Evolutionary conservation across 2,113 vertebrate genomes (phyloP).

Genomic region (Sinocyclocheilus grahami): DNA sequence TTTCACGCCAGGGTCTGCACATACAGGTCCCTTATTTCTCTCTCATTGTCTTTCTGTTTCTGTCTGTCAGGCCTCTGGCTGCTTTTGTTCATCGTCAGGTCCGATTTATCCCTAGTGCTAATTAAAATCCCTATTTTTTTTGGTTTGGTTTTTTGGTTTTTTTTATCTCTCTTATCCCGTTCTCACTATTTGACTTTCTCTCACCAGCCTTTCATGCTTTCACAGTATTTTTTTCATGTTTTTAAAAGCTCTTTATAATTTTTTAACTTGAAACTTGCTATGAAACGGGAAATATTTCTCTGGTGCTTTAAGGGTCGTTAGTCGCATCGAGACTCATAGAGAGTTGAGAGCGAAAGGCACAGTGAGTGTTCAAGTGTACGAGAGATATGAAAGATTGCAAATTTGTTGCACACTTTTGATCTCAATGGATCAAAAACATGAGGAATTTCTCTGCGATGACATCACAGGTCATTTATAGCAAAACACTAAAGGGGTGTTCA

Average conservation of each 20-base stretch:
- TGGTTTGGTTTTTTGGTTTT: no score
- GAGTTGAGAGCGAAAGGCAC: conserved; percentile 2
- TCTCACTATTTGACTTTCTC: neutral
- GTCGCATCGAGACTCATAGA: conserved; percentile 66
- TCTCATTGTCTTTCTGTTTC: conserved; percentile 41
- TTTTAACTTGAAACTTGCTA: conserved; percentile 48
- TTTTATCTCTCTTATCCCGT: neutral
- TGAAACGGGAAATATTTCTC: conserved; percentile 62
- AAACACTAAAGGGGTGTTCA: neutral
- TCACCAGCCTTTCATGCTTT: neutral
- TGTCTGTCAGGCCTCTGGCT: conserved; percentile 20
- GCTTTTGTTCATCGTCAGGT: neutral
- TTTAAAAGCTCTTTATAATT: conserved; percentile 51
- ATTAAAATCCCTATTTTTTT: neutral
- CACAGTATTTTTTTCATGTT: conserved; percentile 48
- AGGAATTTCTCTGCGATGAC: conserved; percentile 22
- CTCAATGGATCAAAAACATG: conserved; percentile 11
- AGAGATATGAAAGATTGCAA: conserved; percentile 26
- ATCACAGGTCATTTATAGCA: conserved; percentile 26
- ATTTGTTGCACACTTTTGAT: conserved; percentile 22
- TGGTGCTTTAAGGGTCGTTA: conserved; percentile 65
- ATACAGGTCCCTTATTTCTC: conserved; percentile 44
- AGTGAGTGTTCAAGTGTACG: conserved; percentile 46
- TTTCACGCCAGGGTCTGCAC: conserved; percentile 35
- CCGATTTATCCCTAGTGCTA: neutral